Evolutionary conservation across 2,888 invertebrate species (phyloP).

Genomic region (Standfussiana lucernea): DNA sequence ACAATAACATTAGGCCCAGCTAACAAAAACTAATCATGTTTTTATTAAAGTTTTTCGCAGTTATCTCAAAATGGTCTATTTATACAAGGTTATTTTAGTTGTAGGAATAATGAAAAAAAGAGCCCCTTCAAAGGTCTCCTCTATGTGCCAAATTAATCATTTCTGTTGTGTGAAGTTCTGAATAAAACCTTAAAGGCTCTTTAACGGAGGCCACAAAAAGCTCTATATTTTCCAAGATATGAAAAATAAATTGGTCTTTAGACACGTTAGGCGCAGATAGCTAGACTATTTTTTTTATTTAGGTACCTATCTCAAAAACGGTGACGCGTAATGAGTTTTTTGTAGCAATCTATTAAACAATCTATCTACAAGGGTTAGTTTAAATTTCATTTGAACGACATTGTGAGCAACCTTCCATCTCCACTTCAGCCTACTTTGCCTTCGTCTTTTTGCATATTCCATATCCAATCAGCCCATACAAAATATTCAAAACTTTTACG

Average conservation of each 20-base stretch:
- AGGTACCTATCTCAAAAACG: background rate
- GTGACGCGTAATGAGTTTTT: background rate
- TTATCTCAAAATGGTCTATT: background rate
- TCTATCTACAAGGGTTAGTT: background rate
- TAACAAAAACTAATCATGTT: background rate
- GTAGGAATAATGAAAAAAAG: background rate
- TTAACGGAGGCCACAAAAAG: background rate
- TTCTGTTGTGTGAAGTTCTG: no score
- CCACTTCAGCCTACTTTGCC: background rate
- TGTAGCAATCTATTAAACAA: background rate
- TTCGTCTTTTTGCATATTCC: background rate
- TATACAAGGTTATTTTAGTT: background rate
- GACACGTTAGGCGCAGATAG: slow-evolving; percentile 8
- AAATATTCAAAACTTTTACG: background rate
- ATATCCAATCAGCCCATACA: background rate
- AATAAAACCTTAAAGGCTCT: slow-evolving; percentile 8
- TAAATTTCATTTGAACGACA: background rate
- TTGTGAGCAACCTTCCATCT: background rate
- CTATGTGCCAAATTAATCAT: slow-evolving; percentile 3
- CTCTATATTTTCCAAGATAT: background rate
- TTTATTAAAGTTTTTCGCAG: background rate
- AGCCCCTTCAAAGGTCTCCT: no score
- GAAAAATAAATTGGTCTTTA: background rate
- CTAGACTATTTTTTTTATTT: slow-evolving; percentile 12
- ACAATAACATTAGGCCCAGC: slow-evolving; percentile 5